phyloP scores from a whole-genome alignment of 2,113 vertebrate species.

The Syngnathoides biaculeatus region DNA sequence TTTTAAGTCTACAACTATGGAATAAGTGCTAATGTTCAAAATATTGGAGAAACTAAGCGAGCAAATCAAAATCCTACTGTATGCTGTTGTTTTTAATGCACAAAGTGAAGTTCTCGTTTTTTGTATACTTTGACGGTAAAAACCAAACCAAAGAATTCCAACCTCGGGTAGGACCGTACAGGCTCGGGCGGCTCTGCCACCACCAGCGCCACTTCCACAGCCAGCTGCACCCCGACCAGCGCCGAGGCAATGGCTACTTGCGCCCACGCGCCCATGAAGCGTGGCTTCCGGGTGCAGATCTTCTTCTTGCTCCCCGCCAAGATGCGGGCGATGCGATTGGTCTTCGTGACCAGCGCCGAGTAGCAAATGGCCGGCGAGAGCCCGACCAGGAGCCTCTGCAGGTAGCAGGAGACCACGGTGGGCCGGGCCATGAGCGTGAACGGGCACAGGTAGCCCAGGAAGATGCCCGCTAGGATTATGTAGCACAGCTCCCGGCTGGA shows the following conservation, averaged over 20 bases:
- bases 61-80: no score
- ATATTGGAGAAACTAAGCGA: no score
- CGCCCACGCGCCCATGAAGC: constrained; percentile 98
- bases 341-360: constrained; percentile 94
- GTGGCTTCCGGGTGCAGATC: constrained; percentile 93
- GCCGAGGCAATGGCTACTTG: constrained; percentile 92
- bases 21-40: no score
- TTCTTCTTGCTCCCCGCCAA: constrained; percentile 98
- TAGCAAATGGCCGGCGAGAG: constrained; percentile 98
- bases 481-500: constrained; percentile 97
- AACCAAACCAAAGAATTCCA: no score
- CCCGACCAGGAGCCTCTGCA: constrained; percentile 92
- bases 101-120: no score
- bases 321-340: constrained; percentile 96
- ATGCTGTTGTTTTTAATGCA: no score
- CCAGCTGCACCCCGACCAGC: constrained; percentile 88
- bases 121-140: no score
- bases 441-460: constrained; percentile 92
- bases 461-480: constrained; percentile 95
- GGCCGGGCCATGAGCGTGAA: constrained; percentile 93
- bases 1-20: no score
- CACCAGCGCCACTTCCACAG: constrained; percentile 86
- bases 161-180: constrained; percentile 80
- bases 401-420: constrained; percentile 89
- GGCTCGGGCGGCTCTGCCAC: constrained; percentile 93